Evolutionary conservation across 2,797 vertebrate genomes (phyloP).

Genomic region (Onychomys torridus): DNA sequence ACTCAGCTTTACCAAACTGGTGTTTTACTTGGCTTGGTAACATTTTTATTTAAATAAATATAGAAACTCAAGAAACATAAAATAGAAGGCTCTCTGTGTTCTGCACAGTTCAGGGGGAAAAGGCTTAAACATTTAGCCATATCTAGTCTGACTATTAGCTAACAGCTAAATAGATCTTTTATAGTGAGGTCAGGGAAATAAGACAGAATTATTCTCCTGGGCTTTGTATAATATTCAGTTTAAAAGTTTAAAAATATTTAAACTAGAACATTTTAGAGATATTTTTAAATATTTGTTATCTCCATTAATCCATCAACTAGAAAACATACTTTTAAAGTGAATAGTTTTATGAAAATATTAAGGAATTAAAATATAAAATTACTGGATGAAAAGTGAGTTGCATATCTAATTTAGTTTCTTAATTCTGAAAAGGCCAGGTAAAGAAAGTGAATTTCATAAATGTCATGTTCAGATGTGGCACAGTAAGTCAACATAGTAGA

Average conservation of each 20-base stretch:
- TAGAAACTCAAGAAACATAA: constrained; percentile 85
- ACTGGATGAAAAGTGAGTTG: constrained; percentile 21
- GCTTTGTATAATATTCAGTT: constrained; percentile 59
- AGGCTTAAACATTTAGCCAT: constrained; percentile 70
- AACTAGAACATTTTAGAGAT: constrained; percentile 16
- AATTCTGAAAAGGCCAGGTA: constrained; percentile 56
- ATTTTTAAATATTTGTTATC: background rate
- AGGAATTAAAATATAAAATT: constrained; percentile 21
- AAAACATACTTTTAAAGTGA: constrained; percentile 12
- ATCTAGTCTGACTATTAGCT: constrained; percentile 77
- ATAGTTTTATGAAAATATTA: constrained; percentile 52
- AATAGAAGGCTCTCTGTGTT: constrained; percentile 83
- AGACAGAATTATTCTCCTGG: constrained; percentile 68
- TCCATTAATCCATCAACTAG: background rate
- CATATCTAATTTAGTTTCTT: constrained; percentile 57
- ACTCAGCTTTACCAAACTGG: constrained; percentile 76
- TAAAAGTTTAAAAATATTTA: background rate
- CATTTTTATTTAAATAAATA: constrained; percentile 85
- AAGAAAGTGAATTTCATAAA: constrained; percentile 46
- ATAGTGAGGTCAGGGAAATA: constrained; percentile 65
- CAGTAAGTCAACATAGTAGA: background rate
- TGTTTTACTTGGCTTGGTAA: constrained; percentile 85
- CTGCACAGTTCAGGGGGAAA: constrained; percentile 73
- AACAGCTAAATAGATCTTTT: constrained; percentile 75
- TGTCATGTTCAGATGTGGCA: constrained; percentile 11